Evolutionary conservation across 1,140 invertebrate genomes (phyloP), one percentile per base, ranked within the genome.

Genomic region (Drosophila carrolli): DNA sequence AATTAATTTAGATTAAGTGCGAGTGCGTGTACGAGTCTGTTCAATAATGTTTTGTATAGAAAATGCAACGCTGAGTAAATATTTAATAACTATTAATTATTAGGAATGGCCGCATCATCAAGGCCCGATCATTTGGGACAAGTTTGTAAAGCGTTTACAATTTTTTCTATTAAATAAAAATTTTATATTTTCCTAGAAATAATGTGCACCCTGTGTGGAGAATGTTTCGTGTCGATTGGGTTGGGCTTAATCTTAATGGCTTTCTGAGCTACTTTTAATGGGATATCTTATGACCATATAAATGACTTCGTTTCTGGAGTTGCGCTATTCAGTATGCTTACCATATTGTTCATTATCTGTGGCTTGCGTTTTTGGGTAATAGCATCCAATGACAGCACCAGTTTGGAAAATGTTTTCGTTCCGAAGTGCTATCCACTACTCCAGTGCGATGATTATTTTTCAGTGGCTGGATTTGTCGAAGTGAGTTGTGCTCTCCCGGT

Each of bases 141-240:
- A 73, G 68, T 83, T 77, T 88, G 73, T 89, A 80, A 88, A 77
- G 67, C 56, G 77, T 89, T 75, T 80, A 88, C 66, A 62, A 71
- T 75, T 82, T 88, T 76, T 89, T 62, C 79, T 80, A 89, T 77
- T 84, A 29, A 88, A 88, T 89, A 89, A 89, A 74, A 54, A 70
- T 89, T 89, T 84, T 89, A 81, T 89, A 90, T 89, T 89, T 89
- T 89, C 85, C 77, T 88, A 88, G 73, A 88, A 77, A 68, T 6
- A 23, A 43, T 13, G 4, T 11, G 13, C 3, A n/a, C 5, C 2
- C 23, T 23, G 5, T 38, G 1, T 14, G 13, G 46, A 58, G 47
- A 43, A 8, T 48, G 47, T 10, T 35, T 41, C 0, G 2, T 13
- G 13, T 8, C 1, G 6, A 29, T 32, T n/a, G 10, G 11, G 23